phyloP scores from a whole-genome alignment of 2,797 vertebrate genomes.

The Lutjanus campechanus region DNA sequence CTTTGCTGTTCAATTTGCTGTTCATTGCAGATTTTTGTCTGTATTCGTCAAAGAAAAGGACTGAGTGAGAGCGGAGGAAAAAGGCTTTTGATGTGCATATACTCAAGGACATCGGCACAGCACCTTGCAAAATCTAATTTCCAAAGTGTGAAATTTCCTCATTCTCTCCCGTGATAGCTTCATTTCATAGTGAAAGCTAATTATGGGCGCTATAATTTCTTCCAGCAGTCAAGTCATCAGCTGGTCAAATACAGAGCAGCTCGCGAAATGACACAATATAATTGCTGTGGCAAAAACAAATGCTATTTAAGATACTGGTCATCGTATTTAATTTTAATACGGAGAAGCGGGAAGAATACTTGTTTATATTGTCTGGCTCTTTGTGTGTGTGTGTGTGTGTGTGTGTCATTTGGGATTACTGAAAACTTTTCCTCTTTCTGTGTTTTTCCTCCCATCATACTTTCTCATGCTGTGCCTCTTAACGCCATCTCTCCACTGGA shows the following conservation, averaged over 20 bases:
- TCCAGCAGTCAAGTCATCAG: conserved; percentile 77
- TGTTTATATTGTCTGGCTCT: conserved; percentile 30
- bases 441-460: conserved; percentile 28
- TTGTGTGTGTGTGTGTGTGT: conserved; percentile 16
- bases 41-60: conserved; percentile 41
- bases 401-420: conserved; percentile 29
- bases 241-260: conserved; percentile 66
- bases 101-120: conserved; percentile 81
- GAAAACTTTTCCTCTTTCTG: conserved; percentile 39
- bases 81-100: conserved; percentile 65
- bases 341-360: conserved; percentile 9
- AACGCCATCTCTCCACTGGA: conserved; percentile 38
- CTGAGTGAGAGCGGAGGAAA: conserved; percentile 52
- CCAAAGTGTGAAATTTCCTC: conserved; percentile 85
- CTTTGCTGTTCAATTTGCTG: conserved; percentile 65
- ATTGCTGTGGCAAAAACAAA: conserved; percentile 77
- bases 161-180: conserved; percentile 83
- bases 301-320: conserved; percentile 53
- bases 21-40: conserved; percentile 66
- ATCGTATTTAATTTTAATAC: conserved; percentile 52
- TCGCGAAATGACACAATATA: conserved; percentile 69
- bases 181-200: conserved; percentile 85
- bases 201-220: conserved; percentile 81
- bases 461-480: conserved; percentile 44
- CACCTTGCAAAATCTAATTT: conserved; percentile 85